Evolutionary conservation across 2,113 vertebrate genomes (phyloP), one percentile per base, ranked within the genome.

Genomic region (Chamaetylas fuelleborni): DNA sequence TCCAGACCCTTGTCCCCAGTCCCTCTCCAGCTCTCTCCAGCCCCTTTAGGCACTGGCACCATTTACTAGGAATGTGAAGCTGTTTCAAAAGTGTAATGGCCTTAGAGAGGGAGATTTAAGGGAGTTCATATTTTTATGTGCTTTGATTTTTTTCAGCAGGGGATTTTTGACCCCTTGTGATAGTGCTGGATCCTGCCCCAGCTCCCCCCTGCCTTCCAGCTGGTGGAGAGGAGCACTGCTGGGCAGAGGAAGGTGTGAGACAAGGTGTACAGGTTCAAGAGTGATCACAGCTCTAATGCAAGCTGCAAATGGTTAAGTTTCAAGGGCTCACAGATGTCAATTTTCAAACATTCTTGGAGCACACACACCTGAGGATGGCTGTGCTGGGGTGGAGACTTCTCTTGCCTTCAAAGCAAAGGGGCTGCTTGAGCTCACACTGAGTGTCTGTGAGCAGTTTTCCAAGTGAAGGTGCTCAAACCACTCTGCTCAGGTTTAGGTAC

Each of bases 191-290:
- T 58, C 18, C 38, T 74, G 33, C 5, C 20, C 16, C 26, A 79
- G 20, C 24, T 47, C 31, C 4, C 17, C 31, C 18, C 4, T 11
- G 3, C 48, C 51, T 33, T 22, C 38, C 56, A 65, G 16, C 33
- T 45, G 1, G 0, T 18, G 34, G 24, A 73, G 31, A 50, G 24
- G n/a, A 73, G 6, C 1, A 0, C 10, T 48, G 19, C 50, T 58
- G 45, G 6, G 6, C 40, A 14, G 14, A 51, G 60, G 18, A 58
- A 80, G 29, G 14, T n/a, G 16, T 18, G 26, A 53, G 24, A 40
- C 14, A 67, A 45, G 10, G 7, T n/a, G 6, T 6, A 12, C 12
- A 29, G 26, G 14, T 18, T 31, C 20, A 15, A 15, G 14, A 14
- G 3, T 19, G 43, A 9, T 28, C 57, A 60, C 8, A 72, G 8